Percentiles rank a stretch among this genome's conserved stretches.
These are phyloP conservation scores for Stenoptilia bipunctidactyla DNA, from an alignment of 2,888 invertebrate genomes.

Conservation along the genomic window DNA sequence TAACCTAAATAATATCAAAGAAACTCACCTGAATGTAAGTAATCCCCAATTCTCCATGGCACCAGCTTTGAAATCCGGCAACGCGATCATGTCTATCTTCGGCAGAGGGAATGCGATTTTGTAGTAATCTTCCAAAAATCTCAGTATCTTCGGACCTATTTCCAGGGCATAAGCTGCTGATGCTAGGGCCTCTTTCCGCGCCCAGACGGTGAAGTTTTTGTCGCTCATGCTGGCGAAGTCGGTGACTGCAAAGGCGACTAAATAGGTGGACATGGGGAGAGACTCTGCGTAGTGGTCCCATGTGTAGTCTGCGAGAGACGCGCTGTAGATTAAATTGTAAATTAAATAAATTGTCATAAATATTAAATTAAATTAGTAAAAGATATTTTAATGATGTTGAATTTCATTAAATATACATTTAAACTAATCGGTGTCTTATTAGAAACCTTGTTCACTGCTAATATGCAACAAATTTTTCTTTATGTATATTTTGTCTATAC, in stretches of 20 bases:
- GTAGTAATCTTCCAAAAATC: conserved; percentile 80
- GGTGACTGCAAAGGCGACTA: conserved; percentile 87
- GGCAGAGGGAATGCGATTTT: conserved; percentile 81
- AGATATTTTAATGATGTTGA: too few relatives aligned
- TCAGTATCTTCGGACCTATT: conserved; percentile 81
- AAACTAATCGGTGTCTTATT: too few relatives aligned
- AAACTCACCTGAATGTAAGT: conserved; percentile 77
- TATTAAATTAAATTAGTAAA: too few relatives aligned
- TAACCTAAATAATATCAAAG: too few relatives aligned
- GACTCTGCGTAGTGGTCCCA: conserved; percentile 85
- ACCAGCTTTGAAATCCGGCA: conserved; percentile 90
- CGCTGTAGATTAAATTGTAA: too few relatives aligned
- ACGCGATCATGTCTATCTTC: conserved; percentile 92
- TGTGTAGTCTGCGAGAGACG: conserved; percentile 71
- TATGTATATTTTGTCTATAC: too few relatives aligned
- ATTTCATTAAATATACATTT: too few relatives aligned
- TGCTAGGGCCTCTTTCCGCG: conserved; percentile 75
- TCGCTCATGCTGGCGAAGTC: conserved; percentile 75
- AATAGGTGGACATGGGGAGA: conserved; percentile 90
- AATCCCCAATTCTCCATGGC: conserved; percentile 94
- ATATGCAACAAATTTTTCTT: too few relatives aligned
- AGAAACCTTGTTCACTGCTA: too few relatives aligned
- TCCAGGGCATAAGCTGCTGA: conserved; percentile 82
- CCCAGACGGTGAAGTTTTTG: conserved; percentile 78
- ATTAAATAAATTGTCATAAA: too few relatives aligned